Evolutionary conservation across 2,888 invertebrate genomes (phyloP).

Genomic region (Synergus laeviventris): DNA sequence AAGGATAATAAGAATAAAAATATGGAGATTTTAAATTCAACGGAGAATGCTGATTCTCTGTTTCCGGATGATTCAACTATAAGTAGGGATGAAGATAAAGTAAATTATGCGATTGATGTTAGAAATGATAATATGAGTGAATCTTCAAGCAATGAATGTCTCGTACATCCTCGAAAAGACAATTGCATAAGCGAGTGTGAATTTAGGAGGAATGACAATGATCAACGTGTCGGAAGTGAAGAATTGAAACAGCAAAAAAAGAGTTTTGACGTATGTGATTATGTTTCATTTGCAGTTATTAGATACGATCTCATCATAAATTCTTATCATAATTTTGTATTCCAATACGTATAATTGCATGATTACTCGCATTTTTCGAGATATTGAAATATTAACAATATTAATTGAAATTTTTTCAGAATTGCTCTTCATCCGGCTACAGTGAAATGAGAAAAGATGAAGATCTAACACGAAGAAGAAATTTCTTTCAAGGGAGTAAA

Average conservation of each 20-base stretch:
- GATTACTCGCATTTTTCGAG: background rate
- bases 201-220: background rate
- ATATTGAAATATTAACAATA: too few relatives aligned
- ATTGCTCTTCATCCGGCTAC: background rate
- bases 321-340: too few relatives aligned
- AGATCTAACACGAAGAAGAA: background rate
- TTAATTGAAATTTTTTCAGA: background rate
- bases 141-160: constrained; percentile 21
- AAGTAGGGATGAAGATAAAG: background rate
- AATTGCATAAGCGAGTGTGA: background rate
- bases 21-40: background rate
- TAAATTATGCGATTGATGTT: background rate
- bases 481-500: background rate
- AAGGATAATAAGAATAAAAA: background rate
- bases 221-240: background rate
- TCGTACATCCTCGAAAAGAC: background rate
- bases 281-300: background rate
- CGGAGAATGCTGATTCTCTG: background rate
- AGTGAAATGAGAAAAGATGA: background rate
- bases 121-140: background rate
- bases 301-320: too few relatives aligned
- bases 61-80: background rate
- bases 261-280: background rate
- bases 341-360: too few relatives aligned
- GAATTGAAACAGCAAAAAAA: background rate